These are phyloP conservation scores for Eulemur mongoz DNA, from an alignment of 2,797 vertebrate species.

Conservation along the genomic window DNA sequence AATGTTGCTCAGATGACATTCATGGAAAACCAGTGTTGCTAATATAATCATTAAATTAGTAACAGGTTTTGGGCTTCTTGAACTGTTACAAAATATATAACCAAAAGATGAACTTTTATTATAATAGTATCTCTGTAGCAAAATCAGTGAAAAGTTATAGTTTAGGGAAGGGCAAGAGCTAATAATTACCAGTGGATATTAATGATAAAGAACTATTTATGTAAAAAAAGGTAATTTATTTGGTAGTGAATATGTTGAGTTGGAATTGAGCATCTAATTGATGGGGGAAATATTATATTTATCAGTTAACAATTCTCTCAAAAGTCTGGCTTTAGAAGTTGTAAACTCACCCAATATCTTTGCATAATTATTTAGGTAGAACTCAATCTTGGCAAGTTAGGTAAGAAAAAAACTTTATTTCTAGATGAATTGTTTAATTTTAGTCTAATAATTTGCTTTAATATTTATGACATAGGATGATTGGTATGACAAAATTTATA, in stretches of 20 bases:
- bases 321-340: background rate
- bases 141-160: background rate
- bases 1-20: background rate
- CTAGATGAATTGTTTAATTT: background rate
- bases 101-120: background rate
- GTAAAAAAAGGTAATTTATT: background rate
- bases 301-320: background rate
- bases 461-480: background rate
- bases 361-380: background rate
- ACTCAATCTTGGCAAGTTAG: background rate
- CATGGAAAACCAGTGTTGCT: background rate
- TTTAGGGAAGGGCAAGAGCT: background rate
- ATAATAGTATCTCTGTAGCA: background rate
- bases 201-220: background rate
- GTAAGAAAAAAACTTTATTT: background rate
- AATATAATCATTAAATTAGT: constrained; percentile 51
- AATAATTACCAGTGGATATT: background rate
- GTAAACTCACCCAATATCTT: background rate
- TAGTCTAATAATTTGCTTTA: background rate
- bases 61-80: fast-evolving
- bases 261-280: background rate
- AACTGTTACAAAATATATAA: constrained; percentile 23
- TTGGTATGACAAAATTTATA: background rate
- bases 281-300: background rate
- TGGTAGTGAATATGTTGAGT: background rate